Conservation (phyloP, 2,113 vertebrate genomes). For the Chamaea fasciata region DNA sequence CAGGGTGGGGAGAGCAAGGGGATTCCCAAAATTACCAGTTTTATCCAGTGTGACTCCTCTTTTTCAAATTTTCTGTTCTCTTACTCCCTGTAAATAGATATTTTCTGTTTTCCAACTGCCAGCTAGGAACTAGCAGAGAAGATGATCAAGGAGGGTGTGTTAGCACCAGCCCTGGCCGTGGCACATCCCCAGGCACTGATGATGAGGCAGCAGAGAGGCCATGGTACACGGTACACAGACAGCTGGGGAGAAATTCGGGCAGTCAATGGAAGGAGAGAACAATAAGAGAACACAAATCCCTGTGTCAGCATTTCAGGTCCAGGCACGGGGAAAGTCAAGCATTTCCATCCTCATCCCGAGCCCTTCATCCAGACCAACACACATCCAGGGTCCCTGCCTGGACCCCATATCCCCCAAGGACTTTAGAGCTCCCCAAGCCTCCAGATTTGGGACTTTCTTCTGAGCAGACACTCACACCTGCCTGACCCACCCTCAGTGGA, state of each 20-base stretch:
- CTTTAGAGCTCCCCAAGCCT: neutral
- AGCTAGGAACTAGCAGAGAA: neutral
- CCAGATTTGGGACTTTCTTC: neutral
- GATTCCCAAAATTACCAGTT: neutral
- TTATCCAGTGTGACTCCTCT: neutral
- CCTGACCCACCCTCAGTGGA: neutral
- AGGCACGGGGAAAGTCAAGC: neutral
- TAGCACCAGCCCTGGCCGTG: neutral
- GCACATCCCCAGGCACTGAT: rapidly evolving
- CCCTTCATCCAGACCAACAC: neutral
- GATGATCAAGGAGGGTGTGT: neutral
- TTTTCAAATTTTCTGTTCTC: neutral
- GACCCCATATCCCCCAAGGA: rapidly evolving
- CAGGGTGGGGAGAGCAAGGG: neutral
- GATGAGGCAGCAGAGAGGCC: neutral
- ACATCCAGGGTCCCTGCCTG: neutral
- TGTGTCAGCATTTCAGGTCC: rapidly evolving
- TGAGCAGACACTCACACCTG: neutral
- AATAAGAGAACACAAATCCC: neutral
- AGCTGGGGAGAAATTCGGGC: neutral
- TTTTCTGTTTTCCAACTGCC: neutral
- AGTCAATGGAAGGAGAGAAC: neutral
- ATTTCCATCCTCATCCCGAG: neutral
- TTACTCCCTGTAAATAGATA: neutral
- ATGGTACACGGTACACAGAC: rapidly evolving